Base-by-base conservation (phyloP, 1,140 invertebrate species). In the Drosophila punjabiensis region DNA sequence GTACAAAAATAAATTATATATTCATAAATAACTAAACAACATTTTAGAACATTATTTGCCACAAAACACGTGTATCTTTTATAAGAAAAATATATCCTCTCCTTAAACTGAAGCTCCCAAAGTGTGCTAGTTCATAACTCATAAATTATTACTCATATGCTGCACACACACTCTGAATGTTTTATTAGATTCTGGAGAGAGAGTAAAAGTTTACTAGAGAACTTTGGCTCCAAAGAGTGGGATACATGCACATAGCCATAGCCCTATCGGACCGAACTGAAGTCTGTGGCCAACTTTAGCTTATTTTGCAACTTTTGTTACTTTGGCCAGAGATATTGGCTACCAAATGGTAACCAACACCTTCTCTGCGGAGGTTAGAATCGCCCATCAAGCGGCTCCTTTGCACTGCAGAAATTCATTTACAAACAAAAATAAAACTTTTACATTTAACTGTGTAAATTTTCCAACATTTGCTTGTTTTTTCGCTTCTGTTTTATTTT, bases 391-490 rank as follows among this genome's bases (percentile, higher is more conserved):
- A 14, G 18, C 30, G 9, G 18, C 37, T 43, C 32, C 70, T 74
- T 55, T 6, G 5, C 74, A 61, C 48, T 84, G 55, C 78, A 81
- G 60, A 78, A 90, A 82, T 90, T 90, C 82, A 90, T 90, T 90
- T 90, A 79, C 86, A 75, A 89, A 90, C 86, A 79, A 90, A 90
- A 90, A 90, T 90, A 90, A 75, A 90, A 90, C 86, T 90, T 89
- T 86, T 82, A 80, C 86, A 82, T 90, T 90, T 90, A 90, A 86
- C 86, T 86, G 86, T 86, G 86, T 75, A 90, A 74, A 90, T 91
- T 82, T 90, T 80, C 47, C 83, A 82, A 90, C 81, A 85, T 74
- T 74, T 63, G 50, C 58, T 58, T 53, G 50, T 47, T 70, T 50
- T 50, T 50, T 30, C 48, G 4, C 14, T 50, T 70, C 16, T 52